These are phyloP conservation scores for Eubasilissa splendida DNA, from an alignment of 2,888 invertebrate species.

Conservation along the genomic window DNA sequence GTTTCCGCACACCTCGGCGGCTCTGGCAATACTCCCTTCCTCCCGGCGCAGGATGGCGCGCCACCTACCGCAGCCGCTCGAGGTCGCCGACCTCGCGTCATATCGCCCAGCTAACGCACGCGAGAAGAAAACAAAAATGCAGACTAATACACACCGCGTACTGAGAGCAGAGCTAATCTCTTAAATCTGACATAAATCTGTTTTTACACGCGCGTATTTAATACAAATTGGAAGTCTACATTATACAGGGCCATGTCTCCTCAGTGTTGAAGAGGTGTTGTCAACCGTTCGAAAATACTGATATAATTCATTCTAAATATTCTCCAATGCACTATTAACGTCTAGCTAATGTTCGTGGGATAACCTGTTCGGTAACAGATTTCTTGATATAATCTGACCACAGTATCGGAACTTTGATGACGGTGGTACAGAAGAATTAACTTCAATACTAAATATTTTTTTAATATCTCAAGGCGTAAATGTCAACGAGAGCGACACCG, in stretches of 20 bases:
- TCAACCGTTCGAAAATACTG: not conserved
- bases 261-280: not conserved
- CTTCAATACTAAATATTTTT: too few relatives aligned
- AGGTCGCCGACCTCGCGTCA: conserved; percentile 20
- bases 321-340: conserved; percentile 9
- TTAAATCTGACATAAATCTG: conserved; percentile 31
- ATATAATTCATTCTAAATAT: conserved; percentile 7
- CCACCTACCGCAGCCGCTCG: not conserved
- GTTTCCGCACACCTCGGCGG: conserved; percentile 50
- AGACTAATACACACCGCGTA: not conserved
- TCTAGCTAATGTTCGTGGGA: conserved; percentile 6
- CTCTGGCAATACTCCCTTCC: conserved; percentile 12
- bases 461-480: too few relatives aligned
- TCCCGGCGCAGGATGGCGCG: not conserved
- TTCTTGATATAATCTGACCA: not conserved
- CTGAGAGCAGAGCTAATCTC: conserved; percentile 15
- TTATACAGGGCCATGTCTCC: too few relatives aligned
- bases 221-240: too few relatives aligned
- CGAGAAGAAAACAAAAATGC: conserved; percentile 24
- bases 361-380: conserved; percentile 13
- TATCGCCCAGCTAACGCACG: conserved; percentile 21
- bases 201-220: not conserved
- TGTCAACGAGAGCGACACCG: too few relatives aligned
- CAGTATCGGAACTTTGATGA: not conserved
- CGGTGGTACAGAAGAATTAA: too few relatives aligned